Conservation (phyloP, 2,797 vertebrate genomes). For the Buphagus erythrorhynchus region DNA sequence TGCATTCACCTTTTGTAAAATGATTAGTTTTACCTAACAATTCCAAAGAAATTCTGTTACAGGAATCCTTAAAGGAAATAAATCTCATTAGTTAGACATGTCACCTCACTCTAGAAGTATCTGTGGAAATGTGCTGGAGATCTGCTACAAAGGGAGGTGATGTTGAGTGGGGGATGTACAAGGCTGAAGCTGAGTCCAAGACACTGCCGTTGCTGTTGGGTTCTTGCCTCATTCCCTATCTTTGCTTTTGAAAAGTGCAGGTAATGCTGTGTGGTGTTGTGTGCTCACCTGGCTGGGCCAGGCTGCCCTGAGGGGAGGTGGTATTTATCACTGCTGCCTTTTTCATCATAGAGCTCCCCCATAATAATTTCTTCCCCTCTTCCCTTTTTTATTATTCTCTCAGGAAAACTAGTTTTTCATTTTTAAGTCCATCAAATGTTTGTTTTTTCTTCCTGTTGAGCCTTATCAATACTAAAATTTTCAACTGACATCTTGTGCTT, state of each 20-base stretch:
- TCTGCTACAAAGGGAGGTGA: not conserved
- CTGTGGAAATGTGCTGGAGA: not conserved
- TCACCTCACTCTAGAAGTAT: not conserved
- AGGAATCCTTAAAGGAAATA: not conserved
- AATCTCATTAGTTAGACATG: not conserved
- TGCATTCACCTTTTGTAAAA: not conserved
- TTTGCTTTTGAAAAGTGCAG: not conserved
- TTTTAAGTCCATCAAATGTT: not conserved
- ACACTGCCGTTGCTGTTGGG: accelerated
- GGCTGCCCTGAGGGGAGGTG: not conserved
- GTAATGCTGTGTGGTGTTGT: not conserved
- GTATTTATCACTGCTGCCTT: not conserved
- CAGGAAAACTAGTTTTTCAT: not conserved
- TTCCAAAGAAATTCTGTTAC: not conserved
- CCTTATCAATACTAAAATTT: not conserved
- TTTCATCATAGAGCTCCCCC: not conserved
- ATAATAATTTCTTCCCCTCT: accelerated
- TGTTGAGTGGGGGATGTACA: not conserved
- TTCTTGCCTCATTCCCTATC: not conserved
- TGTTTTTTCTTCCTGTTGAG: not conserved
- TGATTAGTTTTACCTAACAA: not conserved
- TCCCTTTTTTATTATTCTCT: not conserved
- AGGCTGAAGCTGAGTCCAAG: not conserved
- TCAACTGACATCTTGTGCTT: not conserved
- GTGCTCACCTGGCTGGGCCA: not conserved